A percentile compares a stretch with the other conserved stretches of the same genome.
Evolutionary conservation across 2,797 vertebrate genomes (phyloP).

Genomic region (Myotis daubentonii): DNA sequence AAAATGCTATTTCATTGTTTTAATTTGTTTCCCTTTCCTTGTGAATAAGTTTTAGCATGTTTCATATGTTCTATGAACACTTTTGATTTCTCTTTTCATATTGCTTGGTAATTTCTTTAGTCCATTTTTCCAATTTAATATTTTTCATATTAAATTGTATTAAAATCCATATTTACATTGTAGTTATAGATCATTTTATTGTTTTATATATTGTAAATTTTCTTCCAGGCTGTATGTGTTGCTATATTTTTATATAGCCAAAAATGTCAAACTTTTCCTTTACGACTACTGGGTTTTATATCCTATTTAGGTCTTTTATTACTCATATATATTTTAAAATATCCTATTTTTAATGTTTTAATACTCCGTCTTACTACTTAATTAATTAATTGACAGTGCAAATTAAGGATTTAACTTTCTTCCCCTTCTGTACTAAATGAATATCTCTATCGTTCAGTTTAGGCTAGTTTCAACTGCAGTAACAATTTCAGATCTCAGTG

Average conservation of each 20-base stretch:
- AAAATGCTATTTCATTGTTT: background rate
- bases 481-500: background rate
- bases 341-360: background rate
- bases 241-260: background rate
- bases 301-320: background rate
- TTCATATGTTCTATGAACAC: background rate
- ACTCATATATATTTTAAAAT: background rate
- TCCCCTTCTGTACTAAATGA: background rate
- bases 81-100: constrained; percentile 32
- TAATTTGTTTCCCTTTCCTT: background rate
- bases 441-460: background rate
- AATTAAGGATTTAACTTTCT: background rate
- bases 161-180: background rate
- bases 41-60: background rate
- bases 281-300: background rate
- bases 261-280: background rate
- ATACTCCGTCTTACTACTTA: background rate
- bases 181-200: background rate
- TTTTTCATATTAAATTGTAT: background rate
- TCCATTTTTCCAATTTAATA: background rate
- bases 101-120: background rate
- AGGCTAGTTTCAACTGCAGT: background rate
- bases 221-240: background rate
- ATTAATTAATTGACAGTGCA: background rate
- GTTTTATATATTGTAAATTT: background rate